phyloP scores from a whole-genome alignment of 2,888 invertebrate genomes.

The Pandemis corylana region DNA sequence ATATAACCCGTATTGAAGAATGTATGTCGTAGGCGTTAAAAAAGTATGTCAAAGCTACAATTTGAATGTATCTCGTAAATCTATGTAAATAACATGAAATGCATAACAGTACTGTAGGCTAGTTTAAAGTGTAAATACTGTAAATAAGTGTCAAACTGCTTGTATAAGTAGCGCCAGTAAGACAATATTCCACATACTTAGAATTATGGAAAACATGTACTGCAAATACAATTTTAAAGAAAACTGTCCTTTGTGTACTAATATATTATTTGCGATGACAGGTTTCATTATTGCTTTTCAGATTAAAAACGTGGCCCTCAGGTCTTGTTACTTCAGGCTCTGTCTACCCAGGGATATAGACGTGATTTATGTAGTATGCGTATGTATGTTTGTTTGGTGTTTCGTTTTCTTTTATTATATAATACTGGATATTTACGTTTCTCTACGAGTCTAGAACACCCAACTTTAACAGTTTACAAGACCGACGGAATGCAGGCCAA shows the following conservation, averaged over 20 bases:
- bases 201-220: background rate
- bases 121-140: background rate
- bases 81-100: constrained; percentile 4
- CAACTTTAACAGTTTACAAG: constrained; percentile 1
- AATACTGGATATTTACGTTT: constrained; percentile 6
- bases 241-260: background rate
- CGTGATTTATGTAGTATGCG: too few relatives aligned
- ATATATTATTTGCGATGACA: background rate
- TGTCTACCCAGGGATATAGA: too few relatives aligned
- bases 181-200: background rate
- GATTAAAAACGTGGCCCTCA: background rate
- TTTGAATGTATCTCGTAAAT: background rate
- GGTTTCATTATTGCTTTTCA: background rate
- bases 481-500: constrained; percentile 4
- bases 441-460: background rate
- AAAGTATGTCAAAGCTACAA: background rate
- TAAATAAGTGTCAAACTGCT: background rate
- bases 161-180: background rate
- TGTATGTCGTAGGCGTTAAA: background rate
- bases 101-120: constrained; percentile 1
- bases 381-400: background rate
- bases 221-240: background rate
- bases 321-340: too few relatives aligned
- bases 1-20: background rate
- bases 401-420: background rate